Evolutionary conservation across 2,888 invertebrate species (phyloP).

Genomic region (Sussaba pulchella): DNA sequence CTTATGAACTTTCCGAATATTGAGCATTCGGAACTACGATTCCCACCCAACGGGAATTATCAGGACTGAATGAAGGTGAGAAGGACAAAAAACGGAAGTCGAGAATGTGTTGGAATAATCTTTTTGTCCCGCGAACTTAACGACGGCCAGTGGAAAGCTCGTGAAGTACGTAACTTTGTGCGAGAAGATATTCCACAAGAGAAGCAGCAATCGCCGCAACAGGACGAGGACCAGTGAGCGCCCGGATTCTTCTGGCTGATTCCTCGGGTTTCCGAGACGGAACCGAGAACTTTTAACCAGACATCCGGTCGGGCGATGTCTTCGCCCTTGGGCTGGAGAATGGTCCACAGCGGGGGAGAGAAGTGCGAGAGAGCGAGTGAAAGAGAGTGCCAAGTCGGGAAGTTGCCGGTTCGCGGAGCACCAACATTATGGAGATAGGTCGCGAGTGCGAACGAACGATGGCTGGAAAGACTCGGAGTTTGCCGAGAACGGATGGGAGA

Average conservation of each 20-base stretch:
- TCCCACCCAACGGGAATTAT: too few species aligned
- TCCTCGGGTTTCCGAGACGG: slow-evolving; percentile 63
- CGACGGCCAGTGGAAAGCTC: slow-evolving; percentile 47
- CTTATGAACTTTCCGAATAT: too few species aligned
- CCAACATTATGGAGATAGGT: background rate
- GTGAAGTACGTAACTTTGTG: slow-evolving; percentile 47
- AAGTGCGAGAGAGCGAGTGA: too few species aligned
- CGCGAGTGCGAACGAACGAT: background rate
- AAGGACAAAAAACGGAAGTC: slow-evolving; percentile 40
- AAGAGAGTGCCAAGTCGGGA: slow-evolving; percentile 64
- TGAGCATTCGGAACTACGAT: too few species aligned
- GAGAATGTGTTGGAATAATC: slow-evolving; percentile 39
- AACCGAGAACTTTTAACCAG: slow-evolving; percentile 66
- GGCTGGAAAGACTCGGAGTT: too few species aligned
- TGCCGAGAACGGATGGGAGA: slow-evolving; percentile 44
- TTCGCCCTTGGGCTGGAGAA: slow-evolving; percentile 49
- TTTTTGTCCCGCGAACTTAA: slow-evolving; percentile 29
- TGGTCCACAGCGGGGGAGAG: slow-evolving; percentile 38
- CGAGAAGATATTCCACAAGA: slow-evolving; percentile 28
- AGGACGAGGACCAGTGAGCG: background rate
- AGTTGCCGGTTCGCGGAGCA: slow-evolving; percentile 62
- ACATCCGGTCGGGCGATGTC: slow-evolving; percentile 65
- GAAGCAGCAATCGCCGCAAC: background rate
- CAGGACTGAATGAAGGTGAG: slow-evolving; percentile 10
- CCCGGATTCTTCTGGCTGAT: slow-evolving; percentile 53